phyloP scores from a whole-genome alignment of 1,140 invertebrate genomes.

The Trachymyrmex cornetzi region DNA sequence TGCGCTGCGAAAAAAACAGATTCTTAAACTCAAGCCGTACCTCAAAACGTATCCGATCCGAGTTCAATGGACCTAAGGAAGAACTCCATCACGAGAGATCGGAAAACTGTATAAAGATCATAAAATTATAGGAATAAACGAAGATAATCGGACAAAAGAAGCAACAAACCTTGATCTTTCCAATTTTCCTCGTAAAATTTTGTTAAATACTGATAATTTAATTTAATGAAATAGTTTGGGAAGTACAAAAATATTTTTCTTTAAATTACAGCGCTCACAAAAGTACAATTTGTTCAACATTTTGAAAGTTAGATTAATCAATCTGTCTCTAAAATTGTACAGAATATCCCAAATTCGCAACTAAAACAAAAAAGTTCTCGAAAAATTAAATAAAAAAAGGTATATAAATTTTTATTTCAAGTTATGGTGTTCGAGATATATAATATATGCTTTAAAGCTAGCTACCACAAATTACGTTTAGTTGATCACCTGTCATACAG shows the following conservation, averaged over 20 bases:
- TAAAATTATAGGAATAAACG: constrained; percentile 59
- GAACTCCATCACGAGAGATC: constrained; percentile 80
- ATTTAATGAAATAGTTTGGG: background rate
- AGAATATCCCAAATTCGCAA: background rate
- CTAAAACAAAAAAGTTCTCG: too few relatives aligned
- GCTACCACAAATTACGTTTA: too few relatives aligned
- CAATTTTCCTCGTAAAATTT: constrained; percentile 68
- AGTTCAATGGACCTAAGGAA: constrained; percentile 72
- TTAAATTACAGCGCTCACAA: background rate
- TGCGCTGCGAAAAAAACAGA: constrained; percentile 74
- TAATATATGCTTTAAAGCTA: too few relatives aligned
- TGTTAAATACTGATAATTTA: background rate
- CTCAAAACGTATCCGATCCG: constrained; percentile 73
- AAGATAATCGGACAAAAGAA: constrained; percentile 67
- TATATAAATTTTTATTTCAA: too few relatives aligned
- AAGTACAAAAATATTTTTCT: background rate
- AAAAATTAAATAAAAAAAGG: too few relatives aligned
- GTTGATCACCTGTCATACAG: too few relatives aligned
- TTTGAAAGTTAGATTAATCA: background rate
- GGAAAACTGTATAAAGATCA: constrained; percentile 70
- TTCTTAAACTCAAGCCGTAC: constrained; percentile 71
- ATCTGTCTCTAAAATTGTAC: background rate
- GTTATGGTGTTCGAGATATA: too few relatives aligned
- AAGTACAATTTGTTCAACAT: background rate
- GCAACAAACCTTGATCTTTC: constrained; percentile 78